Percentiles rank a stretch among this genome's conserved stretches.
Conservation (phyloP, 2,797 vertebrate genomes). For the Artibeus jamaicensis region DNA sequence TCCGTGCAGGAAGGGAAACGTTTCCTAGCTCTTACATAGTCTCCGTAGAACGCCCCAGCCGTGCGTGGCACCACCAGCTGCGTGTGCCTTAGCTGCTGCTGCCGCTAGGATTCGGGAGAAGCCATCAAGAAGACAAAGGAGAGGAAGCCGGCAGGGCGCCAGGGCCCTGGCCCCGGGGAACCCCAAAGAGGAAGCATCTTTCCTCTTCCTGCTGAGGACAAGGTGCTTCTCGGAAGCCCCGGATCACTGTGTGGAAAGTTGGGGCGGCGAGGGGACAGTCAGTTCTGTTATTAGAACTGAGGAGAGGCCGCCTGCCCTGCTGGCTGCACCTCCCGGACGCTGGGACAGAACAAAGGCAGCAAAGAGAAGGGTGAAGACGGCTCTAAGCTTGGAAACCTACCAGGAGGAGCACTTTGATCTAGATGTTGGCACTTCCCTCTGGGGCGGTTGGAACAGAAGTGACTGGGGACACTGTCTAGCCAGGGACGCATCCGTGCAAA, state of each 20-base stretch:
- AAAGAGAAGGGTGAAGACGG: background rate
- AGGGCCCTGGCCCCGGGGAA: background rate
- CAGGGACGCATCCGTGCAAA: background rate
- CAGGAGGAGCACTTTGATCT: background rate
- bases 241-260: background rate
- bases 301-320: background rate
- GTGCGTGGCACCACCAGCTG: background rate
- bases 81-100: background rate
- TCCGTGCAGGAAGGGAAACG: background rate
- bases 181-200: background rate
- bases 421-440: background rate
- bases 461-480: background rate
- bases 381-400: background rate
- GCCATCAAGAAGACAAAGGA: no score
- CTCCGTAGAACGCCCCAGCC: background rate
- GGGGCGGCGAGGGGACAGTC: rapidly evolving
- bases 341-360: background rate
- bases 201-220: background rate
- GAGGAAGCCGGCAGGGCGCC: background rate
- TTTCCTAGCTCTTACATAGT: background rate
- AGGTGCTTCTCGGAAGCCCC: background rate
- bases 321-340: background rate
- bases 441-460: background rate
- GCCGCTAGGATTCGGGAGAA: no score
- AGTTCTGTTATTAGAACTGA: background rate